Evolutionary conservation across 2,113 vertebrate species (phyloP).

Genomic region (Entomyzon cyanotis): DNA sequence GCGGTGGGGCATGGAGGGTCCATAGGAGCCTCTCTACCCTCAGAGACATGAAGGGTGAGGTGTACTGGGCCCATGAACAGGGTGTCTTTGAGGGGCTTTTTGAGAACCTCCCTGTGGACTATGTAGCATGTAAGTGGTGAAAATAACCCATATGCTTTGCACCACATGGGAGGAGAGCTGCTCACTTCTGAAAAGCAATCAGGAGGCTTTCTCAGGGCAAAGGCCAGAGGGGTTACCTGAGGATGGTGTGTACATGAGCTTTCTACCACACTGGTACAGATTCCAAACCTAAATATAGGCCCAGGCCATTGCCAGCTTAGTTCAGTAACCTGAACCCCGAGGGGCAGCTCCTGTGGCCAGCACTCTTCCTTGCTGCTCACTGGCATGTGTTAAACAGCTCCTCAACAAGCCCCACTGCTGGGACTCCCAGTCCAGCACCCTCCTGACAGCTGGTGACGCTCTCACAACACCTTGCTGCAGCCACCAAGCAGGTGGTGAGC

Average conservation of each 20-base stretch:
- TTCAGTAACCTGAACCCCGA: not conserved
- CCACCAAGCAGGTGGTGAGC: rapidly evolving
- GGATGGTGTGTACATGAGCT: not conserved
- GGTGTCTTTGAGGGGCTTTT: not conserved
- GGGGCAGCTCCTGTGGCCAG: not conserved
- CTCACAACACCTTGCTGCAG: not conserved
- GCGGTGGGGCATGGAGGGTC: not conserved
- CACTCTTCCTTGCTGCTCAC: not conserved
- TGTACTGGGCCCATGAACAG: not conserved
- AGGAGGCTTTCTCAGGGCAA: not conserved
- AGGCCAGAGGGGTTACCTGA: not conserved
- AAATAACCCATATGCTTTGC: not conserved
- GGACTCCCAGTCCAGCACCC: not conserved
- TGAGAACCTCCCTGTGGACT: rapidly evolving
- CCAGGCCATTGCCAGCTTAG: not conserved
- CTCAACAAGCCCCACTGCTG: not conserved
- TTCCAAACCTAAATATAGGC: slow-evolving; percentile 43
- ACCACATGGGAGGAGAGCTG: not conserved
- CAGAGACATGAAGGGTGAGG: rapidly evolving
- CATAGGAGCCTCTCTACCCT: rapidly evolving
- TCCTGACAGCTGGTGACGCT: not conserved
- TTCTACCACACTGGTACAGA: slow-evolving; percentile 35
- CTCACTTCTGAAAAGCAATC: not conserved
- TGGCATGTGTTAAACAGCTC: not conserved
- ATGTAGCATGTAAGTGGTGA: rapidly evolving